These are phyloP conservation scores for Tricholaema leucomelas DNA, from an alignment of 2,113 vertebrate species.

Conservation along the genomic window DNA sequence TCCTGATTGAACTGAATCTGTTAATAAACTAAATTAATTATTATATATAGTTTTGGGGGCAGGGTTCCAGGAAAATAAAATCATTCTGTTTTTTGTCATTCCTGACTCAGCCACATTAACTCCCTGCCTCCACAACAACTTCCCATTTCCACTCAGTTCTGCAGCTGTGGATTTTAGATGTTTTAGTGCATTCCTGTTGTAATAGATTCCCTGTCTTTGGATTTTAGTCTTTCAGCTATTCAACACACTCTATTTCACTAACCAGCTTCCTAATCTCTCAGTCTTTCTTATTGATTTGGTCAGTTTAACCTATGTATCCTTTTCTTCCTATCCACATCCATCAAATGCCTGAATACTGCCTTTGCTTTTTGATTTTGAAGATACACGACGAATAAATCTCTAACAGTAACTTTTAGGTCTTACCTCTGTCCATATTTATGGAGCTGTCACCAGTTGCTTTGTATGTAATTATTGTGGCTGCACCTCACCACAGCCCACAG, in stretches of 20 bases:
- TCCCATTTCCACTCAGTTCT: background rate
- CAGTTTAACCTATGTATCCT: background rate
- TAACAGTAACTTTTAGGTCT: background rate
- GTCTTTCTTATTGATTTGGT: background rate
- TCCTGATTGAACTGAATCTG: no score
- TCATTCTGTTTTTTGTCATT: no score
- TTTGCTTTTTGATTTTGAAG: background rate
- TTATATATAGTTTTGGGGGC: no score
- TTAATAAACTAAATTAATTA: no score
- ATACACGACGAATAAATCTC: background rate
- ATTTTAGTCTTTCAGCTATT: background rate
- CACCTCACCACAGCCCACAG: background rate
- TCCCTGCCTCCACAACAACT: no score
- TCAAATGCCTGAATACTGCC: background rate
- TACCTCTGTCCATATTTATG: background rate
- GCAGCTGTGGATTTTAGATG: background rate
- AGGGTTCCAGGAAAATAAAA: no score
- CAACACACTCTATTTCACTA: background rate
- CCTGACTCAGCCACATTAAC: no score
- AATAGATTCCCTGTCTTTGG: background rate
- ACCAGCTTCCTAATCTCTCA: background rate
- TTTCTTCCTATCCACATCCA: background rate
- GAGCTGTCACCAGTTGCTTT: background rate
- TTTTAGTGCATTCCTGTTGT: background rate
- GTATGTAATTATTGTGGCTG: background rate